A percentile compares a stretch with the other conserved stretches of the same genome.
These are phyloP conservation scores for Drosophila nigromelanica DNA, from an alignment of 1,140 invertebrate species.

Conservation along the genomic window DNA sequence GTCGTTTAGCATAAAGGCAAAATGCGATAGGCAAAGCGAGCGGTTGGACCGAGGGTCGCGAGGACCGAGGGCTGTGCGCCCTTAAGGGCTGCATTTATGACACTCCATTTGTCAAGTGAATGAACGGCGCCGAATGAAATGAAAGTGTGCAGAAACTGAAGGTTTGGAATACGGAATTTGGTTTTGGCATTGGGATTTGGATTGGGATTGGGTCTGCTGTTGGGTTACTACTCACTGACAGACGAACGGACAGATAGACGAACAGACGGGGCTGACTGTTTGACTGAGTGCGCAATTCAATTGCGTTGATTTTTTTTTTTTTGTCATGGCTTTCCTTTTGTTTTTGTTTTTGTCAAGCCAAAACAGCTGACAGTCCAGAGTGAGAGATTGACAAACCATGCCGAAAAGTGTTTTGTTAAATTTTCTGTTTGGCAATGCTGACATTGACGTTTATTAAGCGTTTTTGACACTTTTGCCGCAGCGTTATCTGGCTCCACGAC, in stretches of 20 bases:
- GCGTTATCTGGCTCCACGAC: slow-evolving; percentile 48
- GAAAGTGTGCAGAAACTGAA: slow-evolving; percentile 67
- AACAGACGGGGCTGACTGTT: slow-evolving; percentile 14
- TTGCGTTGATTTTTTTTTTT: slow-evolving; percentile 63
- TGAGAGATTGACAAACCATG: slow-evolving; percentile 35
- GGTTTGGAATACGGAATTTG: slow-evolving; percentile 54
- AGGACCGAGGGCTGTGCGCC: slow-evolving; percentile 40
- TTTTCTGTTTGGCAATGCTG: slow-evolving; percentile 75
- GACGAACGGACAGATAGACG: slow-evolving; percentile 7
- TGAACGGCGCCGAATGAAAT: slow-evolving; percentile 67
- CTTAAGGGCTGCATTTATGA: slow-evolving; percentile 83
- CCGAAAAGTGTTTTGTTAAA: slow-evolving; percentile 73
- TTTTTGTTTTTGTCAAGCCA: slow-evolving; percentile 49
- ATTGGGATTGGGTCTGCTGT: slow-evolving; percentile 38
- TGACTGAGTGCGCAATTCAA: slow-evolving; percentile 75
- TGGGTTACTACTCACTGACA: slow-evolving; percentile 39
- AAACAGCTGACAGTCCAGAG: slow-evolving; percentile 31
- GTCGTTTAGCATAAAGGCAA: slow-evolving; percentile 76
- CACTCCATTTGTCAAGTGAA: slow-evolving; percentile 82
- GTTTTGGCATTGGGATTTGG: slow-evolving; percentile 31
- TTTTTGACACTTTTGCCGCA: slow-evolving; percentile 78
- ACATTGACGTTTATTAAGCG: slow-evolving; percentile 83
- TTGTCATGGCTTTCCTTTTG: background rate
- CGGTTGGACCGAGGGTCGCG: background rate
- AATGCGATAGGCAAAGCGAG: slow-evolving; percentile 41